Percentiles rank a stretch among this genome's conserved stretches.
These are phyloP conservation scores for Cebus imitator DNA, from an alignment of 2,113 vertebrate genomes.

Conservation along the genomic window DNA sequence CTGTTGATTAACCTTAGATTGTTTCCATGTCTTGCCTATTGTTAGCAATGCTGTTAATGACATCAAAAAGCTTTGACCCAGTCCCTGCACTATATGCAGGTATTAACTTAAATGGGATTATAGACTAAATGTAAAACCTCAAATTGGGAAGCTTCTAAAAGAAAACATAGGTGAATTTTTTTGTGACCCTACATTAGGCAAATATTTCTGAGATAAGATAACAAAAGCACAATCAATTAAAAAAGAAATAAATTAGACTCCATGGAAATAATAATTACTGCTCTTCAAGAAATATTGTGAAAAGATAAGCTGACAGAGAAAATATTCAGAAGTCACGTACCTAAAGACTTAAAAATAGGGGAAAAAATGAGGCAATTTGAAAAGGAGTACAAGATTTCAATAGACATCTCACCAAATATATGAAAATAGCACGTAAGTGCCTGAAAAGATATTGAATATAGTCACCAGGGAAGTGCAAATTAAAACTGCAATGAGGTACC, in stretches of 20 bases:
- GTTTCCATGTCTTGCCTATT: background rate
- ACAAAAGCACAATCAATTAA: background rate
- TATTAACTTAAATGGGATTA: background rate
- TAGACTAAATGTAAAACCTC: background rate
- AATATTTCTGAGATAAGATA: background rate
- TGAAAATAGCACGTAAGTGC: background rate
- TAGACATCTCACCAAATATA: background rate
- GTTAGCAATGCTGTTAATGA: background rate
- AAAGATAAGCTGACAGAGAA: background rate
- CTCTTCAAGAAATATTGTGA: background rate
- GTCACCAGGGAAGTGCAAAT: background rate
- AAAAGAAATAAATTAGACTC: background rate
- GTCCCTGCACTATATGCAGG: background rate
- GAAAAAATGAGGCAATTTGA: background rate
- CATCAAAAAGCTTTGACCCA: background rate
- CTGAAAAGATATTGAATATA: background rate
- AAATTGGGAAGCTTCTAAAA: background rate
- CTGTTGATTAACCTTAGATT: background rate
- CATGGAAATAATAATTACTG: background rate
- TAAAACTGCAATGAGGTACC: fast-evolving
- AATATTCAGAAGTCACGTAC: background rate
- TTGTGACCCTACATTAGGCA: background rate
- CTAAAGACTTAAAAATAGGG: background rate
- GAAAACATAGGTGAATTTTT: background rate
- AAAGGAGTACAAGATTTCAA: background rate